phyloP scores from a whole-genome alignment of 2,888 invertebrate genomes.

The Brachyopa scutellaris region DNA sequence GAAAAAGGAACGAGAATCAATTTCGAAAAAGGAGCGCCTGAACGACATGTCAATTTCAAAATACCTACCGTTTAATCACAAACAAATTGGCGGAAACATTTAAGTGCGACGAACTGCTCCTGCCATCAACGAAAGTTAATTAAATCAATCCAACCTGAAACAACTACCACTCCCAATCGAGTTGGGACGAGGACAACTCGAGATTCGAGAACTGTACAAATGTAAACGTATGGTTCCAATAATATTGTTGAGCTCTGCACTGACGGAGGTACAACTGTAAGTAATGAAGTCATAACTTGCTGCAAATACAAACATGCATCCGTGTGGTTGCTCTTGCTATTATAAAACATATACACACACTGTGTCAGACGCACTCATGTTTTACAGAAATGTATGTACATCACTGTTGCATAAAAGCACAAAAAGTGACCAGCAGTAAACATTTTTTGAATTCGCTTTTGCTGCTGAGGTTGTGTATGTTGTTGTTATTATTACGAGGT shows the following conservation, averaged over 20 bases:
- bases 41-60: not conserved
- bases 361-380: constrained; percentile 10
- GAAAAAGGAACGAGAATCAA: too few relatives aligned
- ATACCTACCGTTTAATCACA: not conserved
- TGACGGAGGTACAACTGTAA: constrained; percentile 38
- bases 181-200: not conserved
- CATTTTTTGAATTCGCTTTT: constrained; percentile 45
- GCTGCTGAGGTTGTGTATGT: constrained; percentile 6
- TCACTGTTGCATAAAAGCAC: constrained; percentile 38
- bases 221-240: constrained; percentile 20
- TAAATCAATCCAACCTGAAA: constrained; percentile 41
- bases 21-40: not conserved
- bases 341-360: not conserved
- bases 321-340: constrained; percentile 13
- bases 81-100: not conserved
- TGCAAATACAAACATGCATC: constrained; percentile 51
- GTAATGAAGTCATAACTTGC: constrained; percentile 60
- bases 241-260: constrained; percentile 22
- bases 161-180: constrained; percentile 35
- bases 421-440: constrained; percentile 39
- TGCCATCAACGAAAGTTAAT: constrained; percentile 38
- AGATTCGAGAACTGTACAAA: constrained; percentile 13
- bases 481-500: constrained; percentile 10
- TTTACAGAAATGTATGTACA: constrained; percentile 8
- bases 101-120: not conserved